These are phyloP conservation scores for Drymonia ruficornis DNA, from an alignment of 2,888 invertebrate species.

Conservation along the genomic window DNA sequence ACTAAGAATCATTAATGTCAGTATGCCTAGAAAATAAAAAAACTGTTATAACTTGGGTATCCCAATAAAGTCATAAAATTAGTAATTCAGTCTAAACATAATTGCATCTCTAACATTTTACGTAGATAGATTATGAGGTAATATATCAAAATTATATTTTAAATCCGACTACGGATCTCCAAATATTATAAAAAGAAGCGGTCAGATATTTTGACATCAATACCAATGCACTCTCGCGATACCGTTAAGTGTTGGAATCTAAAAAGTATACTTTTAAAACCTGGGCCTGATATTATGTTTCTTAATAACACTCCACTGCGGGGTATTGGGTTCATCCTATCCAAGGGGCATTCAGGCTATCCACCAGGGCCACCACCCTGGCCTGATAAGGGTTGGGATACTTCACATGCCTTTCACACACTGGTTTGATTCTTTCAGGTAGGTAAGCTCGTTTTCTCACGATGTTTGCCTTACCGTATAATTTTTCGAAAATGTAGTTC, in stretches of 20 bases:
- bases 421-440: too few relatives aligned
- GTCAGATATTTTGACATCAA: slow-evolving; percentile 36
- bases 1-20: too few relatives aligned
- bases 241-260: slow-evolving; percentile 39
- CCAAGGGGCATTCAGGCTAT: neutral
- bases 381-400: neutral
- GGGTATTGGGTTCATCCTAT: neutral
- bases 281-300: neutral
- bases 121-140: too few relatives aligned
- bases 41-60: too few relatives aligned
- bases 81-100: too few relatives aligned
- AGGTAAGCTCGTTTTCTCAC: too few relatives aligned
- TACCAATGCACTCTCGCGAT: slow-evolving; percentile 26
- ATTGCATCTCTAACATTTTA: too few relatives aligned
- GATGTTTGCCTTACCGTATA: too few relatives aligned
- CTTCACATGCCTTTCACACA: neutral
- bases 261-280: neutral
- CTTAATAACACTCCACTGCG: neutral
- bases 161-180: neutral
- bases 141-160: too few relatives aligned
- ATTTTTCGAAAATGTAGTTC: too few relatives aligned
- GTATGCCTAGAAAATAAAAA: too few relatives aligned
- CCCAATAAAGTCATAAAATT: too few relatives aligned
- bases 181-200: slow-evolving; percentile 1
- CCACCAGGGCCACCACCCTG: neutral